Evolutionary conservation across 2,888 invertebrate genomes (phyloP), one percentile per base, ranked within the genome.

Genomic region (Erpobdella octoculata): DNA sequence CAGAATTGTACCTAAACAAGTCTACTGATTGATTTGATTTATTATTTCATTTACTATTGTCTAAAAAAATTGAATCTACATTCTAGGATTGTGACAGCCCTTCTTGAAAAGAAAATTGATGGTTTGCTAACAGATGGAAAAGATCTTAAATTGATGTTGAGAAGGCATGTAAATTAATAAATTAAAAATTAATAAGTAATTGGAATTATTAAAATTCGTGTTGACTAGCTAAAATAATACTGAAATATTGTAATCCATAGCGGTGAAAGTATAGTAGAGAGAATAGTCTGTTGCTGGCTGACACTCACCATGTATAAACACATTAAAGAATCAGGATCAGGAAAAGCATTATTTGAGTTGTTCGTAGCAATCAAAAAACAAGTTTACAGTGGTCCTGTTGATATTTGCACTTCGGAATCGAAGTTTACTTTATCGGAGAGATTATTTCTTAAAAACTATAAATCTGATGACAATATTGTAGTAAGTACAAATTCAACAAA

Each of bases 111-210:
- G n/a, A n/a, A n/a, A n/a, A n/a, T n/a, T n/a, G n/a, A n/a, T n/a
- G 28, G 53, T n/a, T 53, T 53, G 21, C 28, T 53, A 15, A 12
- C 53, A 18, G 21, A n/a, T 33, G 62, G 62, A 62, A 62, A 62
- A 35, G 33, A 62, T 35, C 31, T 35, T n/a, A 62, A 62, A 62
- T 35, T 62, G 3, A 62, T 62, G 62, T n/a, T 62, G 31, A 62
- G 62, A 31, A 62, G 62, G 62, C n/a, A 53, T 18, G 12, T 25
- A 12, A 48, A 6, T 53, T 53, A 53, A 53, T 53, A 53, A 53
- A 48, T 48, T 48, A 48, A 53, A n/a, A n/a, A n/a, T n/a, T n/a
- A n/a, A n/a, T n/a, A n/a, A n/a, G n/a, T n/a, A n/a, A n/a, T n/a
- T n/a, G n/a, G n/a, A n/a, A n/a, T n/a, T n/a, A n/a, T n/a, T n/a